Evolutionary conservation across 2,113 vertebrate genomes (phyloP).

Genomic region (Mandrillus leucophaeus): DNA sequence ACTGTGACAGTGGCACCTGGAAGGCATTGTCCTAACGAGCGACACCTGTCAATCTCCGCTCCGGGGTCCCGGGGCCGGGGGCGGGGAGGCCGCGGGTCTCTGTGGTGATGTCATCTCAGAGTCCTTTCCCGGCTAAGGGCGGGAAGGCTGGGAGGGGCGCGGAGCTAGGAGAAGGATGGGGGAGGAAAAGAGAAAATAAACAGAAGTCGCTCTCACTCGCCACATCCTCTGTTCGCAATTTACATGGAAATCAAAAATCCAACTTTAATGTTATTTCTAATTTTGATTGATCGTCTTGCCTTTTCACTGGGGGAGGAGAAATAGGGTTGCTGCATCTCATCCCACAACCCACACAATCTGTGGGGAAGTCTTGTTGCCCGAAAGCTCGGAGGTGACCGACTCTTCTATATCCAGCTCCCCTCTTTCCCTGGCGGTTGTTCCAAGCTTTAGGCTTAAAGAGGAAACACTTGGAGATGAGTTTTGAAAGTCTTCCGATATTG

Average conservation of each 20-base stretch:
- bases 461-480: constrained; percentile 38
- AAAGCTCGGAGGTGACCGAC: background rate
- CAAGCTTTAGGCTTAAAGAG: background rate
- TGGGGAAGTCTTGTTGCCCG: background rate
- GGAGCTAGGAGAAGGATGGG: background rate
- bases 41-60: constrained; percentile 76
- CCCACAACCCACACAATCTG: background rate
- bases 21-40: constrained; percentile 55
- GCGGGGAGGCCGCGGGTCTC: constrained; percentile 54
- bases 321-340: background rate
- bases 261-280: constrained; percentile 41
- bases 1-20: constrained; percentile 62
- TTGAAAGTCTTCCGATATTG: background rate
- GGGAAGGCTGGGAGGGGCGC: background rate
- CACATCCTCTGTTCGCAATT: background rate
- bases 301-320: background rate
- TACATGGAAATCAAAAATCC: constrained; percentile 66
- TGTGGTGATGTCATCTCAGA: constrained; percentile 68
- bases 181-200: background rate
- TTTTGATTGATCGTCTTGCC: background rate
- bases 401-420: background rate
- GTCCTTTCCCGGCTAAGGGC: background rate
- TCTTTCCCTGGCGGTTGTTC: background rate
- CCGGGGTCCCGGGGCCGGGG: background rate
- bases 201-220: background rate